Percentiles rank a stretch among this genome's conserved stretches.
These are phyloP conservation scores for Podotricha telesiphe DNA, from an alignment of 2,888 invertebrate species.

Conservation along the genomic window DNA sequence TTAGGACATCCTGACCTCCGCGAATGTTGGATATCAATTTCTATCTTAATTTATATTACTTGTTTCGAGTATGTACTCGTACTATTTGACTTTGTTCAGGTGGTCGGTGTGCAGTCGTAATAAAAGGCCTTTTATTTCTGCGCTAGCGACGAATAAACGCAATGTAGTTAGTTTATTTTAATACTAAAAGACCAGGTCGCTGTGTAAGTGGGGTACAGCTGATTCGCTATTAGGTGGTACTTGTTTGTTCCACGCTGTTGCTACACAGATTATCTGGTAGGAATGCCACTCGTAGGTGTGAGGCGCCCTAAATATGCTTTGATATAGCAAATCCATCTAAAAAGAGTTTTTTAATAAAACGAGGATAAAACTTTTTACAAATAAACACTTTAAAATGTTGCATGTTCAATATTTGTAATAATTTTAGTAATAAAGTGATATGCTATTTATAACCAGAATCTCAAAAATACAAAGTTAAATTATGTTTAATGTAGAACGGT, in stretches of 20 bases:
- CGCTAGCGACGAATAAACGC: not conserved
- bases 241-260: conserved; percentile 42
- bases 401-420: not conserved
- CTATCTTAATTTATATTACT: conserved; percentile 15
- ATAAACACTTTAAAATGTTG: not conserved
- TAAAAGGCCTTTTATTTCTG: conserved; percentile 20
- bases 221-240: conserved; percentile 52
- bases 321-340: conserved; percentile 4
- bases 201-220: conserved; percentile 58
- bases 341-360: not conserved
- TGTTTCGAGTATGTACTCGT: not conserved
- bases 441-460: not conserved
- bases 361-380: conserved; percentile 2
- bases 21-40: conserved; percentile 45
- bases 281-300: conserved; percentile 43
- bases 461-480: not conserved
- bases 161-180: conserved; percentile 46
- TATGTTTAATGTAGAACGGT: not conserved
- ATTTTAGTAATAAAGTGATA: not conserved
- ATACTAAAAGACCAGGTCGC: conserved; percentile 54
- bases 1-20: conserved; percentile 70
- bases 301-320: conserved; percentile 9
- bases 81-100: conserved; percentile 62
- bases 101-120: conserved; percentile 49
- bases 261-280: conserved; percentile 40